These are phyloP conservation scores for Stenchaetothrips biformis DNA, from an alignment of 2,888 invertebrate species.

Conservation along the genomic window DNA sequence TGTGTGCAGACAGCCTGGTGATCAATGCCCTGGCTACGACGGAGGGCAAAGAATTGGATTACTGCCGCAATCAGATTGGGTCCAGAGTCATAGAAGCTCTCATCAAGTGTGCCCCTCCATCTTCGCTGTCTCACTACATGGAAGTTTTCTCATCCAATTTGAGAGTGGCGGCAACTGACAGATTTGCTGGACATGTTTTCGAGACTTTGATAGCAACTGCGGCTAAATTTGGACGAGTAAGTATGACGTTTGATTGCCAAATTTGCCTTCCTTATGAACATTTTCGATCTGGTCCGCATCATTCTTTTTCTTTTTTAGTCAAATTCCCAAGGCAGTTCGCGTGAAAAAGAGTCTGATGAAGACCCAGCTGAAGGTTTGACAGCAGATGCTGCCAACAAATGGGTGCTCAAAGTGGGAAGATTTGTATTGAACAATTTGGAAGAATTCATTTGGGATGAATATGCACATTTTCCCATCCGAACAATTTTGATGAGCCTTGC, in stretches of 20 bases:
- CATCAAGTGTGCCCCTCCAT: constrained; percentile 59
- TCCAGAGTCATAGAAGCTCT: constrained; percentile 72
- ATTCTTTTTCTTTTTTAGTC: constrained; percentile 39
- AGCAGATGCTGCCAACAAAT: constrained; percentile 48
- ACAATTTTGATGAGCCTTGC: constrained; percentile 65
- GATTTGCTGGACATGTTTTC: constrained; percentile 73
- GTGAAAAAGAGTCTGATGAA: constrained; percentile 44
- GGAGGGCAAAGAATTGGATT: constrained; percentile 62
- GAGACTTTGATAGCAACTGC: constrained; percentile 61
- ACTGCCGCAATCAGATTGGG: constrained; percentile 74
- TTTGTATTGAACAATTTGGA: constrained; percentile 79
- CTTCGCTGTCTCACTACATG: constrained; percentile 58
- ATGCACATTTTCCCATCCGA: constrained; percentile 71
- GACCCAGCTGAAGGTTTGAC: constrained; percentile 41
- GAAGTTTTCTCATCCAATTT: constrained; percentile 60
- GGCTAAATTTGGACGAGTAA: constrained; percentile 49
- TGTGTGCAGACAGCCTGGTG: constrained; percentile 58
- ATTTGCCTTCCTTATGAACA: no score
- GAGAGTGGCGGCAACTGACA: constrained; percentile 66
- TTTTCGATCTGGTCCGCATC: background rate
- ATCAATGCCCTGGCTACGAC: constrained; percentile 72
- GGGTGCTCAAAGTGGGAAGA: constrained; percentile 65
- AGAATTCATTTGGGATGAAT: constrained; percentile 73
- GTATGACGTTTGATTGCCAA: constrained; percentile 36
- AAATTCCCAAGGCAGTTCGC: background rate